phyloP scores from a whole-genome alignment of 2,113 vertebrate genomes.

The Gila orcuttii region DNA sequence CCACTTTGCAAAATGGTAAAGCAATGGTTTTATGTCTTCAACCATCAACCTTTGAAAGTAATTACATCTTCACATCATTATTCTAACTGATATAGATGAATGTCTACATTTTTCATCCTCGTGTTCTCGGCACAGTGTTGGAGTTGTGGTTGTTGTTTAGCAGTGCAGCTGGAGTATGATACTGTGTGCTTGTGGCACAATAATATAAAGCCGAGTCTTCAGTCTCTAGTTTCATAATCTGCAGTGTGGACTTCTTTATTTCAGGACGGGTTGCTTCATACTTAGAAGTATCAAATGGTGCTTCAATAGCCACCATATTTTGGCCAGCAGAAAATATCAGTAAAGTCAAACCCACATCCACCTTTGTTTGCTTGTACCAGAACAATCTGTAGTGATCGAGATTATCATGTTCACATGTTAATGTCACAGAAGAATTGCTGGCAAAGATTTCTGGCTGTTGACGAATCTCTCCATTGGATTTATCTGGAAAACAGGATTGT shows the following conservation, averaged over 20 bases:
- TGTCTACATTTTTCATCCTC: not conserved
- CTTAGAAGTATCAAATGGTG: constrained; percentile 35
- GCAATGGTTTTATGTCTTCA: no score
- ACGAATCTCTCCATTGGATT: constrained; percentile 26
- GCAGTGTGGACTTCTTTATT: constrained; percentile 35
- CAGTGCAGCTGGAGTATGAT: constrained; percentile 24
- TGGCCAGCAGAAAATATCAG: constrained; percentile 45
- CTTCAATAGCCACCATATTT: not conserved
- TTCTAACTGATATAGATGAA: not conserved
- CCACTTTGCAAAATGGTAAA: no score
- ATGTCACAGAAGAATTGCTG: not conserved
- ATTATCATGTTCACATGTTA: constrained; percentile 61
- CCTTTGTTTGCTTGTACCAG: constrained; percentile 53
- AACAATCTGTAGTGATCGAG: constrained; percentile 33
- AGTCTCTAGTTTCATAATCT: constrained; percentile 39
- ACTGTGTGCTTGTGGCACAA: constrained; percentile 59
- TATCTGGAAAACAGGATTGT: constrained; percentile 49
- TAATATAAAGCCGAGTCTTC: constrained; percentile 53
- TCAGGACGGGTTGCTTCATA: constrained; percentile 43
- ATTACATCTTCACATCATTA: not conserved
- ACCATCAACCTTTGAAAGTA: not conserved
- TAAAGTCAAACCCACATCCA: not conserved
- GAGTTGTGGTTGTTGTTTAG: constrained; percentile 42
- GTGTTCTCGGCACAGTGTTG: not conserved
- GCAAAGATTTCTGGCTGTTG: constrained; percentile 33